These are phyloP conservation scores for Philypnodon macrostomus DNA, from an alignment of 2,797 vertebrate species.

Conservation along the genomic window DNA sequence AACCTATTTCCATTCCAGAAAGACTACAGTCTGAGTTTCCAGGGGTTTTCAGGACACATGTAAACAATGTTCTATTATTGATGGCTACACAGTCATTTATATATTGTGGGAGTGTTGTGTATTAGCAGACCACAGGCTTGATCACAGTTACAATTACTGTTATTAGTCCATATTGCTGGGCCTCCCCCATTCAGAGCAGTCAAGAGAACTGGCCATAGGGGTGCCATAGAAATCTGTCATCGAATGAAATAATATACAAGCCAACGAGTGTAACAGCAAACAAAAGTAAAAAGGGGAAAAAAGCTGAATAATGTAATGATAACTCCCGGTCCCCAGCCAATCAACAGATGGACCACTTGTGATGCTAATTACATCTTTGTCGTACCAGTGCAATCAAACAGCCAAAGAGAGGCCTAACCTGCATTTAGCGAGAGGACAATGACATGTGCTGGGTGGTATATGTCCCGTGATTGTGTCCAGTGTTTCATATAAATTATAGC, in stretches of 20 bases:
- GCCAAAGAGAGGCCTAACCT: slow-evolving; percentile 34
- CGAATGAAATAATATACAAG: background rate
- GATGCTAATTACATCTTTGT: slow-evolving; percentile 52
- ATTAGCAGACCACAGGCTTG: background rate
- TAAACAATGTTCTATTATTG: background rate
- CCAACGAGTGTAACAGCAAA: background rate
- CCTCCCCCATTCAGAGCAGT: slow-evolving; percentile 8
- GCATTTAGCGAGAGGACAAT: slow-evolving; percentile 23
- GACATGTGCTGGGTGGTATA: slow-evolving; percentile 5
- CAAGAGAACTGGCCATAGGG: slow-evolving; percentile 6
- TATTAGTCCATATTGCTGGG: slow-evolving; percentile 13
- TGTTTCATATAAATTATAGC: slow-evolving; percentile 1
- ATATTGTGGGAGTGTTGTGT: background rate
- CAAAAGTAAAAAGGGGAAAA: slow-evolving; percentile 12
- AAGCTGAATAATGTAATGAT: slow-evolving; percentile 34
- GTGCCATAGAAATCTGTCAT: background rate
- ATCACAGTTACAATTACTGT: slow-evolving; percentile 28
- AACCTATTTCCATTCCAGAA: too few relatives aligned
- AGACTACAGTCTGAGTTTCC: too few relatives aligned
- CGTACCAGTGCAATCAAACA: slow-evolving; percentile 53
- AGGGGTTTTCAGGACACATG: too few relatives aligned
- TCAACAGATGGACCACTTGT: slow-evolving; percentile 45
- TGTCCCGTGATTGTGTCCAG: slow-evolving; percentile 4
- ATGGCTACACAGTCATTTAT: background rate
- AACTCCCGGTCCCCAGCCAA: slow-evolving; percentile 39